A percentile compares a stretch with the other conserved stretches of the same genome.
phyloP scores from a whole-genome alignment of 2,797 vertebrate species.

The Oreochromis mossambicus region DNA sequence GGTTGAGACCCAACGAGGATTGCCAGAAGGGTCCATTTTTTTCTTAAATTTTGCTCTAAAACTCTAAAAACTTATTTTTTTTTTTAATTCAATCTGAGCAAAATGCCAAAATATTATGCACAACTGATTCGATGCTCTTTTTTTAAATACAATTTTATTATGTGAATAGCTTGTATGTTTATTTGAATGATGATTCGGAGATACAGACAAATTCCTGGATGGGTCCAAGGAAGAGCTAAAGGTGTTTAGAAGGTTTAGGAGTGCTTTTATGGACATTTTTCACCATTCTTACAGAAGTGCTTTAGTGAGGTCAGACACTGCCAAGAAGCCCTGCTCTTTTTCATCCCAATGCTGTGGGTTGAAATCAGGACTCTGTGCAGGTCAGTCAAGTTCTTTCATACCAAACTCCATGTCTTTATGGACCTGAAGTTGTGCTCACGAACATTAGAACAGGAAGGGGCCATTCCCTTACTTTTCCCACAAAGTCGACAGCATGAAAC shows the following conservation, averaged over 20 bases:
- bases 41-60: not conserved
- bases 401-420: not conserved
- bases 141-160: too few relatives aligned
- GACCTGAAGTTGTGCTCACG: not conserved
- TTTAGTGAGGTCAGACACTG: not conserved
- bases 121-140: not conserved
- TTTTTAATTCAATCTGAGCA: fast-evolving
- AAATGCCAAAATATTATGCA: not conserved
- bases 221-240: not conserved
- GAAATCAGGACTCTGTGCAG: not conserved
- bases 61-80: not conserved
- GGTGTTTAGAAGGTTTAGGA: not conserved
- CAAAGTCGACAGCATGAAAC: not conserved
- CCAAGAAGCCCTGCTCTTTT: not conserved
- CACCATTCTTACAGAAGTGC: not conserved
- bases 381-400: not conserved
- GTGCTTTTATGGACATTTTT: not conserved
- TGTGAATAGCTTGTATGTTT: not conserved
- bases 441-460: not conserved
- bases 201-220: not conserved
- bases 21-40: not conserved
- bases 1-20: conserved; percentile 18
- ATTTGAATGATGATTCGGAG: too few relatives aligned
- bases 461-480: not conserved
- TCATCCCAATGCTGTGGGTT: not conserved